Evolutionary conservation across 2,113 vertebrate species (phyloP).

Genomic region (Heterochromis multidens): DNA sequence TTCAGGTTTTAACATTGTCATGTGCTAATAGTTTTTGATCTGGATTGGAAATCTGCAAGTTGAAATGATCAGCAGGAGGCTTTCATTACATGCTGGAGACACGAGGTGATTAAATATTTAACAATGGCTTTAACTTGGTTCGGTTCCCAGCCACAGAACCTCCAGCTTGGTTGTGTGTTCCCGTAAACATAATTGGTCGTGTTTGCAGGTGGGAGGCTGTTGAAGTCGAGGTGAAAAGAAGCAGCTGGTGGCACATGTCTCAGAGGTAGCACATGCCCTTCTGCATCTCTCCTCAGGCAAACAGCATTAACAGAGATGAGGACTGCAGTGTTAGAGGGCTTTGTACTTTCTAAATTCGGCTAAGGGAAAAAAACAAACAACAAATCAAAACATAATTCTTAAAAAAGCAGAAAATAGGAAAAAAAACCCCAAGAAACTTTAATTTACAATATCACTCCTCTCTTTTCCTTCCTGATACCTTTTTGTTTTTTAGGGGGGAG

Average conservation of each 20-base stretch:
- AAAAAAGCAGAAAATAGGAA: neutral
- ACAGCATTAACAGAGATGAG: neutral
- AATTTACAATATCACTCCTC: neutral
- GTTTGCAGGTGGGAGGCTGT: constrained; percentile 6
- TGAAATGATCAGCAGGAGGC: neutral
- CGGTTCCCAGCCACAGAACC: neutral
- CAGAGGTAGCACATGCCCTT: neutral
- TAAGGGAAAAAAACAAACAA: neutral
- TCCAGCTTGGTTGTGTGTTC: constrained; percentile 24
- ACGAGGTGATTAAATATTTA: constrained; percentile 26
- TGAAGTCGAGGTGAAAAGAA: constrained; percentile 9
- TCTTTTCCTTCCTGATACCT: neutral
- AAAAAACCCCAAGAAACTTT: neutral
- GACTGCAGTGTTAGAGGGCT: neutral
- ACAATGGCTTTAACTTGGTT: constrained; percentile 24
- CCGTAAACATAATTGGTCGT: constrained; percentile 27
- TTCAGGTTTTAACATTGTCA: neutral
- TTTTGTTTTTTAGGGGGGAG: neutral
- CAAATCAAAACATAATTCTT: neutral
- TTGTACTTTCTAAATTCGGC: neutral
- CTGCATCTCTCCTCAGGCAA: neutral
- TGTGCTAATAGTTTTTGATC: neutral
- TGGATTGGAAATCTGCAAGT: neutral
- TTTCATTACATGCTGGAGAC: constrained; percentile 15
- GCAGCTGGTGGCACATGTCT: neutral